Conservation (phyloP, 1,140 invertebrate species). For the Hermatobates lingyangjiaoensis region DNA sequence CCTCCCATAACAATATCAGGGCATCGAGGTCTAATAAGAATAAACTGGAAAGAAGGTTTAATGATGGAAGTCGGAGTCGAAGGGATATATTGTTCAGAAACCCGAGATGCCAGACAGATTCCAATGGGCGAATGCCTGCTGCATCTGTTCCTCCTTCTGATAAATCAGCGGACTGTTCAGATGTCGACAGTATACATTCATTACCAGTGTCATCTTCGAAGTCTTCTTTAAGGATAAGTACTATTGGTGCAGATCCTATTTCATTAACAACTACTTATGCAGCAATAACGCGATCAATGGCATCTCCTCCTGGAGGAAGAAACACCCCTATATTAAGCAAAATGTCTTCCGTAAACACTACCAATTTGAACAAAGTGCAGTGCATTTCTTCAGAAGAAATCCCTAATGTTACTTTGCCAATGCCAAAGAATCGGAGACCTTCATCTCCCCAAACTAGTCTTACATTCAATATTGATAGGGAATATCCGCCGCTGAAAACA, state of each 20-base stretch:
- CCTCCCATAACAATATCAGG: neutral
- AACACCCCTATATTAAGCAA: neutral
- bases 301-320: conserved; percentile 2
- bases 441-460: conserved; percentile 4
- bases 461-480: conserved; percentile 7
- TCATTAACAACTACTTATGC: conserved; percentile 39
- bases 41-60: conserved; percentile 20
- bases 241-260: neutral
- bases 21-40: neutral
- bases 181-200: conserved; percentile 51
- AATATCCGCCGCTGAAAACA: conserved; percentile 12
- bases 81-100: conserved; percentile 18
- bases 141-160: conserved; percentile 44
- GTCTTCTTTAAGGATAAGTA: conserved; percentile 17
- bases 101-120: conserved; percentile 16
- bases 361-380: neutral
- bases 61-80: neutral
- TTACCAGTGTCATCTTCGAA: conserved; percentile 38
- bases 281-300: conserved; percentile 33
- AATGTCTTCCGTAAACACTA: neutral
- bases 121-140: conserved; percentile 28
- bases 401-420: conserved; percentile 2
- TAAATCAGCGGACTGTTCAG: conserved; percentile 50
- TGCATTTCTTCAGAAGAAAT: conserved; percentile 3
- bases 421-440: conserved; percentile 10